Percentiles rank a stretch among this genome's conserved stretches.
phyloP scores from a whole-genome alignment of 1,140 invertebrate genomes.

The Scaptodrosophila lebanonensis region DNA sequence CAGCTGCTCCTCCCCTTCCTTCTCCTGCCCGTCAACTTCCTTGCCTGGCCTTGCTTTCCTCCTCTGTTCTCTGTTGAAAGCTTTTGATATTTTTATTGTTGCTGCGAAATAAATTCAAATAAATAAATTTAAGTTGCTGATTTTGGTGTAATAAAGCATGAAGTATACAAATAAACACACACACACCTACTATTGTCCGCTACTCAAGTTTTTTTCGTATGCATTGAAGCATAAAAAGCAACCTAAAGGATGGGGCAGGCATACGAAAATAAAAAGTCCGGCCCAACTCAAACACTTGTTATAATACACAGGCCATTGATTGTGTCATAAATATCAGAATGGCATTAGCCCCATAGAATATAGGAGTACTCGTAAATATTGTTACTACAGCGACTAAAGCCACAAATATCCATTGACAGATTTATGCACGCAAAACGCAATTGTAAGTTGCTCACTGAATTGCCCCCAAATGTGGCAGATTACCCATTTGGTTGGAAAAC shows the following conservation, averaged over 20 bases:
- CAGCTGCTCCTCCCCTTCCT: neutral
- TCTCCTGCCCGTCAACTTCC: neutral
- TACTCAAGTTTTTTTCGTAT: no score
- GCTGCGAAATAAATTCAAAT: slow-evolving; percentile 69
- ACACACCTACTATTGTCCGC: no score
- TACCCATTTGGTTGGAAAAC: no score
- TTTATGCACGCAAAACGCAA: slow-evolving; percentile 56
- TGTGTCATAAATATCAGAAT: slow-evolving; percentile 39
- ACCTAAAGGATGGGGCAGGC: no score
- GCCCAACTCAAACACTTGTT: slow-evolving; percentile 21
- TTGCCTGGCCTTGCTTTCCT: neutral
- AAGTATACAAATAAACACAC: slow-evolving; percentile 1
- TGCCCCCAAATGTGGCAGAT: no score
- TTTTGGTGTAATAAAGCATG: slow-evolving; percentile 29
- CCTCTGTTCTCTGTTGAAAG: neutral
- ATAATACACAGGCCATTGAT: neutral
- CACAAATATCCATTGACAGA: slow-evolving; percentile 62
- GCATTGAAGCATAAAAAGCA: no score
- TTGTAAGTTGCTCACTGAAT: slow-evolving; percentile 7
- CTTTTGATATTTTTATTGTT: slow-evolving; percentile 66
- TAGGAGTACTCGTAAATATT: slow-evolving; percentile 48
- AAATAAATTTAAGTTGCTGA: slow-evolving; percentile 70
- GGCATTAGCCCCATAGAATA: slow-evolving; percentile 19
- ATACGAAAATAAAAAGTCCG: no score
- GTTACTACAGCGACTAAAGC: slow-evolving; percentile 30